Evolutionary conservation across 2,888 invertebrate genomes (phyloP), one percentile per base, ranked within the genome.

Genomic region (Nemotelus pantherinus): DNA sequence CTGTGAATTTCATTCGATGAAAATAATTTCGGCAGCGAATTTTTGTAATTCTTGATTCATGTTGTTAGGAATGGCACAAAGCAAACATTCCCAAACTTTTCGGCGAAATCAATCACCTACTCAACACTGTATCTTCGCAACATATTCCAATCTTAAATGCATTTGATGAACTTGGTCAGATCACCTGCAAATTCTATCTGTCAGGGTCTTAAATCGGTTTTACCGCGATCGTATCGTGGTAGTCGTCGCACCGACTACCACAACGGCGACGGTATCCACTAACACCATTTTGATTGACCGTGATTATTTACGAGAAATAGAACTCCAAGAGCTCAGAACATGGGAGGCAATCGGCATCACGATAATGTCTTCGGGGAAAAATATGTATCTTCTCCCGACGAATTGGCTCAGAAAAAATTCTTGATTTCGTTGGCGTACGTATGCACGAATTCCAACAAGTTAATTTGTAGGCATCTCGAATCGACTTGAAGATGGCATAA

Each of bases 401-500:
- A 10, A 25, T 25, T 43, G 25, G 63, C 43, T 25, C 63, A 63
- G 41, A 43, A 63, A 63, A 63, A 4, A 41, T 5, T 43, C 39
- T 63, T 41, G 43, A 41, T n/a, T n/a, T 45, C 64, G 43, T n/a
- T 91, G 83, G n/a, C 58, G 72, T 67, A 50, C 53, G 67, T 55
- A 41, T 72, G 47, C 90, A 91, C 77, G 91, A 91, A 83, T 91
- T 90, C 77, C 90, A 88, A 81, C 91, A 84, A 63, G 90, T 91
- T 78, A 91, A 85, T 77, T 90, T 88, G 91, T 91, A 91, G 81
- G 90, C 90, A 76, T 90, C 85, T 85, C n/a, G n/a, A 89, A 58
- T 89, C 78, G 89, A 89, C 50, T 90, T 78, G 89, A 48, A 39
- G 55, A 55, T 60, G 89, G 87, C 80, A 88, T 71, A 68, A 53